Conservation (phyloP, 2,888 invertebrate species). For the Oscheius sp. region DNA sequence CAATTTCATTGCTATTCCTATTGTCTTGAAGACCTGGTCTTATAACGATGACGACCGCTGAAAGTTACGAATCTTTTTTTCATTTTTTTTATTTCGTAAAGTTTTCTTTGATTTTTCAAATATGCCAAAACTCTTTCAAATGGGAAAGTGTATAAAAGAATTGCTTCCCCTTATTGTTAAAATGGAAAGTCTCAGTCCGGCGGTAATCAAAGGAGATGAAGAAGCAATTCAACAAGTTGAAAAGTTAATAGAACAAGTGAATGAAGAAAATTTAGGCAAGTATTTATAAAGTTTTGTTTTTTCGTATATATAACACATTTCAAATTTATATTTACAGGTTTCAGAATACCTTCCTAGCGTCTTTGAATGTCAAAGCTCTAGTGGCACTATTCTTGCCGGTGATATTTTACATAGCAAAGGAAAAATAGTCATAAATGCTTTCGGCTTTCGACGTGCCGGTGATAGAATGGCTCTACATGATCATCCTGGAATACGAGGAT, state of each 20-base stretch:
- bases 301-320: no score
- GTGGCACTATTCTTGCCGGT: neutral
- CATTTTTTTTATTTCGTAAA: neutral
- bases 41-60: no score
- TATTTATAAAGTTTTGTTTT: neutral
- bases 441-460: constrained; percentile 18
- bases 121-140: neutral
- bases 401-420: constrained; percentile 12
- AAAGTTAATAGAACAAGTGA: neutral
- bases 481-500: constrained; percentile 27
- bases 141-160: neutral
- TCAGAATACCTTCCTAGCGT: constrained; percentile 10
- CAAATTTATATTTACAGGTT: neutral
- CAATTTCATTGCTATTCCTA: no score
- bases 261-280: constrained; percentile 3
- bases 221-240: constrained; percentile 3
- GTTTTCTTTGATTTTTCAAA: no score
- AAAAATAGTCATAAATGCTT: neutral
- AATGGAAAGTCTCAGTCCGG: neutral
- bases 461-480: constrained; percentile 25
- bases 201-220: constrained; percentile 2
- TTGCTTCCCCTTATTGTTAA: neutral
- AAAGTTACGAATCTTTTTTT: no score
- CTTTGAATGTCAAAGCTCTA: neutral
- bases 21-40: no score